phyloP scores from a whole-genome alignment of 2,113 vertebrate genomes.

The Coracopsis vasa region DNA sequence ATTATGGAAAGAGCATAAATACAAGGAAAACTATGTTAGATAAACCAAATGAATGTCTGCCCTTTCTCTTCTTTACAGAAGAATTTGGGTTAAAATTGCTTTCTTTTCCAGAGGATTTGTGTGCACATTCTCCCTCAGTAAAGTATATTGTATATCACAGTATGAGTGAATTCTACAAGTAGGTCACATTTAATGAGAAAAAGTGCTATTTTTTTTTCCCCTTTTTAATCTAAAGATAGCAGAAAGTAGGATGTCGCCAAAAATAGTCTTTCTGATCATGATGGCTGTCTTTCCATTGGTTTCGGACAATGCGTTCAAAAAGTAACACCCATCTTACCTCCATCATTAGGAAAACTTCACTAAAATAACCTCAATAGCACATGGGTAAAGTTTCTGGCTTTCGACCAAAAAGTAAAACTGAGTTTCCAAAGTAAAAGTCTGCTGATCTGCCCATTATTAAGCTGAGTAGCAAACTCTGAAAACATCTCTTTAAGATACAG shows the following conservation, averaged over 20 bases:
- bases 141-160: slow-evolving; percentile 30
- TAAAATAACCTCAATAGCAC: neutral
- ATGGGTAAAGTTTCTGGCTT: neutral
- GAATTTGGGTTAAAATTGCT: neutral
- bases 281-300: neutral
- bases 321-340: neutral
- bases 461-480: neutral
- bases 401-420: neutral
- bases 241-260: slow-evolving; percentile 17
- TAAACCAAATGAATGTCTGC: neutral
- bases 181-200: slow-evolving; percentile 59
- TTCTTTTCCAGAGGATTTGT: slow-evolving; percentile 1
- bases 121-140: neutral
- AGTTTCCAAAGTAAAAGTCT: neutral
- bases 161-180: slow-evolving; percentile 25
- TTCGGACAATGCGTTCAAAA: slow-evolving; percentile 37
- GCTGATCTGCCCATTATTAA: neutral
- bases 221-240: slow-evolving; percentile 21
- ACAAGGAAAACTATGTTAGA: neutral
- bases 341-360: slow-evolving; percentile 17
- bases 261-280: slow-evolving; percentile 41
- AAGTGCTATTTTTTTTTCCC: neutral
- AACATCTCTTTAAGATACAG: neutral
- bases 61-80: neutral
- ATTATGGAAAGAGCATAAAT: neutral